Conservation (phyloP, 2,113 vertebrate species). For the Erpornis zantholeuca region DNA sequence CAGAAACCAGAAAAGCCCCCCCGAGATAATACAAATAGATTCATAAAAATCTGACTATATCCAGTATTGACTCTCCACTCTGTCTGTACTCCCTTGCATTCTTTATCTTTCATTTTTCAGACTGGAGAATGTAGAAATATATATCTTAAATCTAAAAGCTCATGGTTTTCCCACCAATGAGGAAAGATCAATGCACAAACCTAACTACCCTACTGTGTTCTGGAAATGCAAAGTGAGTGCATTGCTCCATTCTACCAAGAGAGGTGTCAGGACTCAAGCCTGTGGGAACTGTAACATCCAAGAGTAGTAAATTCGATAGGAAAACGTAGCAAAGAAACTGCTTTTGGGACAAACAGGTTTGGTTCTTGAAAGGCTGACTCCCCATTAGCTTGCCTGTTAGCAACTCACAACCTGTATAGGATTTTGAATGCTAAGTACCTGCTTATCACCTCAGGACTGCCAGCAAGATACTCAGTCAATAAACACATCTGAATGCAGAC, state of each 20-base stretch:
- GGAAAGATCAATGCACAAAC: not conserved
- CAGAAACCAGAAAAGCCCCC: not conserved
- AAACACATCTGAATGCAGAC: not conserved
- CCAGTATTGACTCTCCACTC: not conserved
- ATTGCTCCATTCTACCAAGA: not conserved
- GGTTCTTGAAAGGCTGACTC: not conserved
- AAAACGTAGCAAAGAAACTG: not conserved
- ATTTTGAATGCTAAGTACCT: not conserved
- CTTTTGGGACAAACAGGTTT: not conserved
- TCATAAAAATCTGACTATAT: not conserved
- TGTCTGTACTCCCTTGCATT: not conserved
- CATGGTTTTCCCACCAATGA: not conserved
- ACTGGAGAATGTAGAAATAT: not conserved
- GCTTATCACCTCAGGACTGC: not conserved
- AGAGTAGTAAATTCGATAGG: not conserved
- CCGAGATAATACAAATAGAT: not conserved
- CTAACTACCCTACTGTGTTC: not conserved
- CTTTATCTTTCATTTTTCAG: not conserved
- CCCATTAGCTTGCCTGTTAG: not conserved
- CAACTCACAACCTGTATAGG: not conserved
- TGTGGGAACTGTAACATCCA: not conserved
- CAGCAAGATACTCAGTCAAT: not conserved
- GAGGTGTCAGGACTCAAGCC: not conserved
- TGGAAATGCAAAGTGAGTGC: not conserved
- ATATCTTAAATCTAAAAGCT: not conserved